A percentile compares a stretch with the other conserved stretches of the same genome.
Evolutionary conservation across 2,113 vertebrate genomes (phyloP).

Genomic region (Aix galericulata): DNA sequence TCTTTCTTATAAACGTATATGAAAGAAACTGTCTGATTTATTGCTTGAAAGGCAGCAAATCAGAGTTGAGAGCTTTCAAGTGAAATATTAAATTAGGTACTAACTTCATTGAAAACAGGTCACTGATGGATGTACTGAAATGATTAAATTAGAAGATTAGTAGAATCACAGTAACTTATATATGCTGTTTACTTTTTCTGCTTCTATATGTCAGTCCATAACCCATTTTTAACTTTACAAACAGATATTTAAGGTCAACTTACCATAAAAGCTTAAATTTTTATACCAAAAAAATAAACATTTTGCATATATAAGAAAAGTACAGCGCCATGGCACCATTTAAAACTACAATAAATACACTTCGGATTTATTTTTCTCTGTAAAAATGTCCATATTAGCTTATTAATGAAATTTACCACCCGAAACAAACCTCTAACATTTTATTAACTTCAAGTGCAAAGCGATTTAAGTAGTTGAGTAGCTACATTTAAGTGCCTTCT

Average conservation of each 20-base stretch:
- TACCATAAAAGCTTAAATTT: not conserved
- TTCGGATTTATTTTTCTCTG: not conserved
- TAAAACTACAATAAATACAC: not conserved
- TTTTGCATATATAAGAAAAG: not conserved
- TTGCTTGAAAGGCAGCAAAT: conserved; percentile 31
- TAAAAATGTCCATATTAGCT: not conserved
- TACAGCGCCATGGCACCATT: not conserved
- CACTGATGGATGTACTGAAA: conserved; percentile 19
- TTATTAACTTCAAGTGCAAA: not conserved
- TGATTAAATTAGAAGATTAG: not conserved
- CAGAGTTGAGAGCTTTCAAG: conserved; percentile 35
- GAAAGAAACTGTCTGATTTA: conserved; percentile 20
- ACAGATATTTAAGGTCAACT: not conserved
- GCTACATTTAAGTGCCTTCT: not conserved
- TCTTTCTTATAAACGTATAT: not conserved
- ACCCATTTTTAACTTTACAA: not conserved
- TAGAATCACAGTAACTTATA: conserved; percentile 2
- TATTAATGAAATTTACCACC: not conserved
- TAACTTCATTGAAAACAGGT: conserved; percentile 34
- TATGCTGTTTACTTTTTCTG: not conserved
- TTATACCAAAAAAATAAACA: not conserved
- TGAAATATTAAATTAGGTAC: conserved; percentile 35
- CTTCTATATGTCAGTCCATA: not conserved
- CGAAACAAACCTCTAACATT: not conserved
- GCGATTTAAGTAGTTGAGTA: not conserved